phyloP scores from a whole-genome alignment of 1,140 invertebrate species.

The Drosophila setifemur region DNA sequence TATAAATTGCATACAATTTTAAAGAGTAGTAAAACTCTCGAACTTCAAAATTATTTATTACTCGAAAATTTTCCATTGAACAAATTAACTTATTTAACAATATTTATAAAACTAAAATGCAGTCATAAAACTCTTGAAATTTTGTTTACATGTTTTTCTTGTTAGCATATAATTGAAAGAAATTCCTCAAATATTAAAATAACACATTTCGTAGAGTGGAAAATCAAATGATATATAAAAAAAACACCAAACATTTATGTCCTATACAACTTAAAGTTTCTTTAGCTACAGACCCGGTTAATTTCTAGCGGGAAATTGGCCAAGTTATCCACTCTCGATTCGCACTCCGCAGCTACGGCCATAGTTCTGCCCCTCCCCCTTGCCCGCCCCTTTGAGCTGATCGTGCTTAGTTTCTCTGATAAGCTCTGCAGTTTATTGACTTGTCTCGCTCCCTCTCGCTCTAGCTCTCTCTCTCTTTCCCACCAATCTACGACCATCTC shows the following conservation, averaged over 20 bases:
- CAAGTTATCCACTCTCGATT: constrained; percentile 28
- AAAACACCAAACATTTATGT: too few species aligned
- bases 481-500: neutral
- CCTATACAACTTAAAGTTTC: too few species aligned
- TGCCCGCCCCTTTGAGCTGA: constrained; percentile 38
- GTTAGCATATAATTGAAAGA: too few species aligned
- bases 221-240: too few species aligned
- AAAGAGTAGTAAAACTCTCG: too few species aligned
- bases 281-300: neutral
- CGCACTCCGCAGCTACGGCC: constrained; percentile 35
- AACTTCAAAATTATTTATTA: neutral
- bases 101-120: too few species aligned
- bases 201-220: too few species aligned
- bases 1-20: too few species aligned
- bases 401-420: constrained; percentile 77
- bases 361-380: constrained; percentile 15
- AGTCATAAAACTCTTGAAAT: too few species aligned
- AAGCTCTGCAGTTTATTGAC: constrained; percentile 57
- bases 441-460: constrained; percentile 29
- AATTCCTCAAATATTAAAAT: too few species aligned
- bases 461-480: constrained; percentile 9
- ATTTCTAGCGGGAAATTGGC: neutral
- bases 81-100: neutral
- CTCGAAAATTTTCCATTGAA: neutral
- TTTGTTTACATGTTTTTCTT: too few species aligned